Base-by-base conservation (phyloP, 2,888 invertebrate species). In the Leistus spinibarbis region DNA sequence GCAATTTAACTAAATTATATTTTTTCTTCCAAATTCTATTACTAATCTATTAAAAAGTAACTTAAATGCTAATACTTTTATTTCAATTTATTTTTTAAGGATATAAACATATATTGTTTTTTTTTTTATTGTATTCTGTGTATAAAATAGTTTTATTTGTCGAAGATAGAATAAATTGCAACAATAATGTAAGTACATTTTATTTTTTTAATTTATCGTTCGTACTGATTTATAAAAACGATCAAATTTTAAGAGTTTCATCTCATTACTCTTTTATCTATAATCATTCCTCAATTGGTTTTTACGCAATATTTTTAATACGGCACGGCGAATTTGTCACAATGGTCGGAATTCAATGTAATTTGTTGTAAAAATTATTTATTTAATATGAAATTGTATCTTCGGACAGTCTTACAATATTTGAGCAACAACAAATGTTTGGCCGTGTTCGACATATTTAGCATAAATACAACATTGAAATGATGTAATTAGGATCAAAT, bases 401-500 rank as follows among this genome's bases (percentile, higher is more conserved):
- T n/a, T n/a, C n/a, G n/a, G n/a, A n/a, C n/a, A n/a, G 13, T 40
- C 7, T 40, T 40, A 10, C 7, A 13, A 40, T 5, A 10, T 40
- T 40, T 7, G 40, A 40, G 40, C 40, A 40, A 40, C 40, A 40
- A 40, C n/a, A n/a, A n/a, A n/a, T n/a, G n/a, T n/a, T n/a, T n/a
- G n/a, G n/a, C n/a, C n/a, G n/a, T n/a, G n/a, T n/a, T n/a, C n/a
- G n/a, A n/a, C n/a, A n/a, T n/a, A 40, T 40, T 7, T 13, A 54
- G 65, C 71, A 71, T 71, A 71, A 71, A 71, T 71, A 54, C 71
- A 71, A 40, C 71, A 71, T 70, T 71, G 65, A 71, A 65, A 54
- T 20, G 23, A 13, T 56, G 54, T 71, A 57, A 54, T 64, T 71
- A 71, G 70, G 71, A 71, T 65, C 71, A 71, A 71, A 24, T 40